Conservation (phyloP, 2,797 vertebrate genomes). For the Microctenopoma stevenorrisi region DNA sequence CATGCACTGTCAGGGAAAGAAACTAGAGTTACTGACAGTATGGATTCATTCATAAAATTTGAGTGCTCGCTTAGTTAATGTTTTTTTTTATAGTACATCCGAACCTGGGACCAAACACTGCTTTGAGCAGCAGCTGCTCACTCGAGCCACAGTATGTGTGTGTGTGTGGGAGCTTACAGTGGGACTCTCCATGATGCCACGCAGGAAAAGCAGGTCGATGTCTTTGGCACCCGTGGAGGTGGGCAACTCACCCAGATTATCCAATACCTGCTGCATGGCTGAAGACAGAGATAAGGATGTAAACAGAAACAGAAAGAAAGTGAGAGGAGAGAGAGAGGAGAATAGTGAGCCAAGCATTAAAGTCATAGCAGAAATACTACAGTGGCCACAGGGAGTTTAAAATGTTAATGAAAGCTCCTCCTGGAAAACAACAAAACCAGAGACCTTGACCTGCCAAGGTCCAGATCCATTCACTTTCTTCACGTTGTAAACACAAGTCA, state of each 20-base stretch:
- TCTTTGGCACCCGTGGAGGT: constrained; percentile 92
- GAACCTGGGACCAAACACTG: constrained; percentile 26
- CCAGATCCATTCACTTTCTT: constrained; percentile 6
- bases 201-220: constrained; percentile 97
- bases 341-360: constrained; percentile 36
- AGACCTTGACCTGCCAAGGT: constrained; percentile 2
- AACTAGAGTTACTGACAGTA: neutral
- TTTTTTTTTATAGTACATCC: constrained; percentile 41
- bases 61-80: constrained; percentile 37
- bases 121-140: constrained; percentile 27
- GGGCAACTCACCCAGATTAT: constrained; percentile 90
- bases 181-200: constrained; percentile 98
- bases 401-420: neutral
- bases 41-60: neutral
- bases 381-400: neutral
- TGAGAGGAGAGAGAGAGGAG: constrained; percentile 29
- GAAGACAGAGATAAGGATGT: constrained; percentile 32
- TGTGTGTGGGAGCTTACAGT: constrained; percentile 88
- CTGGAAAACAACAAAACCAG: neutral
- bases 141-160: constrained; percentile 34
- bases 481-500: neutral
- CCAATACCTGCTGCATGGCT: constrained; percentile 97
- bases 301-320: constrained; percentile 2
- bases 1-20: neutral
- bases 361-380: constrained; percentile 32